phyloP scores from a whole-genome alignment of 2,797 vertebrate genomes.

The Anomalospiza imberbis region DNA sequence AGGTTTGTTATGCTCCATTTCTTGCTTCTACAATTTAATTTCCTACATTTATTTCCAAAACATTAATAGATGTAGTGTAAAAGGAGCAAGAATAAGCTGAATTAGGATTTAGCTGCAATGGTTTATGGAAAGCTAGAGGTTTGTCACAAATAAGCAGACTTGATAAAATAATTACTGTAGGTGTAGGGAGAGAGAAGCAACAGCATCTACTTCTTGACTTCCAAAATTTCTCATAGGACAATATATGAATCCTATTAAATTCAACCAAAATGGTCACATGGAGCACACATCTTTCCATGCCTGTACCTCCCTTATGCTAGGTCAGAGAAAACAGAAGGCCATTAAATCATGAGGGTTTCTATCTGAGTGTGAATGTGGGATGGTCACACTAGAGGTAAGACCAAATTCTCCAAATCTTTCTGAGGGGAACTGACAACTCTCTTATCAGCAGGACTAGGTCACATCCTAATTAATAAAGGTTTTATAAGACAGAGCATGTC shows the following conservation, averaged over 20 bases:
- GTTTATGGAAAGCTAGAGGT: neutral
- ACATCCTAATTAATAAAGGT: neutral
- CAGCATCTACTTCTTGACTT: neutral
- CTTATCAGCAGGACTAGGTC: neutral
- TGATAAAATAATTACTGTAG: neutral
- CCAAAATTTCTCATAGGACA: neutral
- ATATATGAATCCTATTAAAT: neutral
- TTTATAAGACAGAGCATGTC: neutral
- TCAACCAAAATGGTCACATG: neutral
- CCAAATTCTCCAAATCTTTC: neutral
- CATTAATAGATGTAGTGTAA: neutral
- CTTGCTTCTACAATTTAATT: neutral
- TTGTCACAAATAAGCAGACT: neutral
- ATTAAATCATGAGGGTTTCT: neutral
- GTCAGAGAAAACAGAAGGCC: neutral
- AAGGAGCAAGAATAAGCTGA: neutral
- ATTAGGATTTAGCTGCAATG: neutral
- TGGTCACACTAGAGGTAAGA: neutral
- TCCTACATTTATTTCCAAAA: neutral
- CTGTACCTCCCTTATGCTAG: neutral
- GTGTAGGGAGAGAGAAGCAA: neutral
- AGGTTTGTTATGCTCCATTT: neutral
- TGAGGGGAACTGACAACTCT: neutral
- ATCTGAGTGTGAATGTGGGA: neutral
- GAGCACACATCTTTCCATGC: neutral